These are phyloP conservation scores for Cottus gobio DNA, from an alignment of 2,113 vertebrate genomes.

Conservation along the genomic window DNA sequence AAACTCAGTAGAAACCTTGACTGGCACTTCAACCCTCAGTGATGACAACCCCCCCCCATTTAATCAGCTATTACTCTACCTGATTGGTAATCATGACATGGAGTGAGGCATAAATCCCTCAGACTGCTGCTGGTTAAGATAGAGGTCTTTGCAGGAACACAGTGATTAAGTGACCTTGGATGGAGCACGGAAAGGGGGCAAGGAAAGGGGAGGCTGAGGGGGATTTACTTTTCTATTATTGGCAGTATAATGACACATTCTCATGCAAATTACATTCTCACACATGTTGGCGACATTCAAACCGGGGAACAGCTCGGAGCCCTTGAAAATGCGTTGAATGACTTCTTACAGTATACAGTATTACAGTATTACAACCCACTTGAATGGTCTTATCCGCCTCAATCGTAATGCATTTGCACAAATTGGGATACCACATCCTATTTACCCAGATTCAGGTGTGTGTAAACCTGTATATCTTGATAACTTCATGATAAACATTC, in stretches of 20 bases:
- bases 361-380: not conserved
- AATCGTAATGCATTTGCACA: not conserved
- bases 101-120: conserved; percentile 75
- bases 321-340: conserved; percentile 4
- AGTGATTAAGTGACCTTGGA: conserved; percentile 79
- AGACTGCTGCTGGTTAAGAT: conserved; percentile 69
- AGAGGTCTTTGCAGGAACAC: conserved; percentile 67
- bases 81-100: conserved; percentile 83
- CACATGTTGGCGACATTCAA: conserved; percentile 34
- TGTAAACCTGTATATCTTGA: not conserved
- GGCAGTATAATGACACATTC: conserved; percentile 77
- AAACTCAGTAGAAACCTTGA: conserved; percentile 75
- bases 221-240: conserved; percentile 71
- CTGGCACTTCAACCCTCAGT: conserved; percentile 75
- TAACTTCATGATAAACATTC: conserved; percentile 4
- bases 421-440: not conserved
- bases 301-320: conserved; percentile 17
- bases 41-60: conserved; percentile 74
- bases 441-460: not conserved
- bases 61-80: conserved; percentile 78
- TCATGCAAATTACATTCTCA: conserved; percentile 77
- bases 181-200: conserved; percentile 53
- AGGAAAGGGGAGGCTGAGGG: conserved; percentile 23
- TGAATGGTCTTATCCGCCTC: not conserved
- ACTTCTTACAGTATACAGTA: conserved; percentile 4